phyloP scores from a whole-genome alignment of 2,113 vertebrate species.

The Himantopus leucocephalus region DNA sequence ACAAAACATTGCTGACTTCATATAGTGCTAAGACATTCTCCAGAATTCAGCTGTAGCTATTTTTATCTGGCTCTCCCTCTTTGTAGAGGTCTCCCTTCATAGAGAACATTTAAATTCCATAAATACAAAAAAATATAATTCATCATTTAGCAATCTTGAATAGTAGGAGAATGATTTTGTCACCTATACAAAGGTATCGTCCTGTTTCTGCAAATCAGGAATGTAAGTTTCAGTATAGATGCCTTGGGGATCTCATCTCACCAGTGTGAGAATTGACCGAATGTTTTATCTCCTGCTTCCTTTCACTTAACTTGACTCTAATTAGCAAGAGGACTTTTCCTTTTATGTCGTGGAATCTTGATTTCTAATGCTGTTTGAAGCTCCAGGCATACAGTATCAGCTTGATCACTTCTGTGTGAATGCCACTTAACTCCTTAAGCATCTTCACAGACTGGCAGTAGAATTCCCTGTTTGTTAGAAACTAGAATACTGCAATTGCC shows the following conservation, averaged over 20 bases:
- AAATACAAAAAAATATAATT: background rate
- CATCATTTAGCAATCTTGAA: background rate
- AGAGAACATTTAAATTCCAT: background rate
- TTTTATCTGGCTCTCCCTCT: background rate
- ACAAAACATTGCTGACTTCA: background rate
- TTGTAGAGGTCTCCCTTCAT: background rate
- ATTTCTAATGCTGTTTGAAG: conserved; percentile 48
- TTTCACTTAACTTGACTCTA: conserved; percentile 10
- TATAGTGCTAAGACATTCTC: background rate
- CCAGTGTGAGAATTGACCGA: background rate
- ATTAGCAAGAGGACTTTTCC: conserved; percentile 20
- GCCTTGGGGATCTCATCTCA: background rate
- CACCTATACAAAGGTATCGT: background rate
- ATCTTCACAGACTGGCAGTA: background rate
- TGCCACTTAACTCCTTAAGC: background rate
- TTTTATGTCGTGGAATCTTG: conserved; percentile 17
- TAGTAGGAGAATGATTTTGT: background rate
- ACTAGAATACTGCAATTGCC: background rate
- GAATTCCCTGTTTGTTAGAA: background rate
- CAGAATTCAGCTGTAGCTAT: background rate
- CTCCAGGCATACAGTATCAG: background rate
- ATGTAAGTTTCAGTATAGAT: background rate
- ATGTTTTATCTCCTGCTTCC: background rate
- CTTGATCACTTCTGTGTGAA: background rate
- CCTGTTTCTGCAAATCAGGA: background rate